Evolutionary conservation across 2,797 vertebrate genomes (phyloP).

Genomic region (Sarcoramphus papa): DNA sequence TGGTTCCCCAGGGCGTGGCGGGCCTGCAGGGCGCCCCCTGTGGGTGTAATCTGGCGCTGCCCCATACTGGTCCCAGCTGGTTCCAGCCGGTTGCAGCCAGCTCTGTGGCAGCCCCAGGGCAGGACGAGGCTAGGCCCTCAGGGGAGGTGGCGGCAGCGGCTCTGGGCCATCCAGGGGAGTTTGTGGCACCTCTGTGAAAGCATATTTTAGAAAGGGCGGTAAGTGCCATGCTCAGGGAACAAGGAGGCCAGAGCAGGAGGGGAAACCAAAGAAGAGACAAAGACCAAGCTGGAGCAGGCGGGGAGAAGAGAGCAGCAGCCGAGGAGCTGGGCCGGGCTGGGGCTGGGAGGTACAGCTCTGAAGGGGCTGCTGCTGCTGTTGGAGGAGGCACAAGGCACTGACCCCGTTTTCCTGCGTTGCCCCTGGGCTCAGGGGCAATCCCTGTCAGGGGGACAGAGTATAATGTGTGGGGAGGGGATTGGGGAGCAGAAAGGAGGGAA

Average conservation of each 20-base stretch:
- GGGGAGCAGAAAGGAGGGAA: background rate
- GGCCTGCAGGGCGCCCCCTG: background rate
- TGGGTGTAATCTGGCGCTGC: too few relatives aligned
- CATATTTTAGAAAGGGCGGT: fast-evolving
- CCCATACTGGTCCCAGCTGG: fast-evolving
- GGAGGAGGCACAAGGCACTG: background rate
- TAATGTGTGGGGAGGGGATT: fast-evolving
- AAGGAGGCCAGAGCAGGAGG: background rate
- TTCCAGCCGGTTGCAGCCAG: too few relatives aligned
- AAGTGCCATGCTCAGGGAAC: fast-evolving
- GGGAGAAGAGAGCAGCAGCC: background rate
- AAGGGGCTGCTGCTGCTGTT: background rate
- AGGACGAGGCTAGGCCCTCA: fast-evolving
- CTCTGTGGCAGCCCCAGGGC: fast-evolving
- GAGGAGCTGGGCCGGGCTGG: fast-evolving
- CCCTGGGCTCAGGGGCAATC: background rate
- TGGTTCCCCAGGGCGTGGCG: fast-evolving
- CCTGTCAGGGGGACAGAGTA: too few relatives aligned
- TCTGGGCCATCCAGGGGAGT: fast-evolving
- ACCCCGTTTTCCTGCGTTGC: background rate
- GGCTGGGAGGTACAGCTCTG: background rate
- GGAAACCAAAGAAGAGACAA: background rate
- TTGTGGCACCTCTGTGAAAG: background rate
- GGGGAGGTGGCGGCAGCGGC: fast-evolving
- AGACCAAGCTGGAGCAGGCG: fast-evolving